Evolutionary conservation across 1,140 invertebrate species (phyloP).

Genomic region (Thaumatotibia leucotreta): DNA sequence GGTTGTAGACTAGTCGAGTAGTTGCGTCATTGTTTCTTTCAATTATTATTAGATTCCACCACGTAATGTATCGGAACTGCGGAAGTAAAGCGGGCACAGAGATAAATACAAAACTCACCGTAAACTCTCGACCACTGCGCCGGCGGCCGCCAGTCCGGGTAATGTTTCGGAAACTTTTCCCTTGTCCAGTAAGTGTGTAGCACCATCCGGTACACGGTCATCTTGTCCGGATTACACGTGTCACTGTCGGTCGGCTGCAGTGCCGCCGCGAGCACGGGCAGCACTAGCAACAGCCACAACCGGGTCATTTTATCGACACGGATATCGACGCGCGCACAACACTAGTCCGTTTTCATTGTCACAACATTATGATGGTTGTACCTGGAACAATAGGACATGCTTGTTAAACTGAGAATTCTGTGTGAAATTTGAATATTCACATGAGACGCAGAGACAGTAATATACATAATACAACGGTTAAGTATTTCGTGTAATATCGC

Average conservation of each 20-base stretch:
- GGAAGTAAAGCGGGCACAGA: too few relatives aligned
- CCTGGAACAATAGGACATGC: conserved; percentile 41
- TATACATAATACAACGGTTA: not conserved
- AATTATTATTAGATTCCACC: too few relatives aligned
- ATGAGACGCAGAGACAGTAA: not conserved
- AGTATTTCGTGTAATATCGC: too few relatives aligned
- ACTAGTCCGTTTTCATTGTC: conserved; percentile 32
- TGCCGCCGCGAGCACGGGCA: conserved; percentile 41
- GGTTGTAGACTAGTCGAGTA: too few relatives aligned
- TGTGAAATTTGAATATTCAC: not conserved
- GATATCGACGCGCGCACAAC: conserved; percentile 36
- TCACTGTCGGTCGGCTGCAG: conserved; percentile 45
- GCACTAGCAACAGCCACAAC: conserved; percentile 37
- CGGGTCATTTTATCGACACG: conserved; percentile 47
- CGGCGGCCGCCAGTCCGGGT: conserved; percentile 92
- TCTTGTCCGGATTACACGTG: conserved; percentile 70
- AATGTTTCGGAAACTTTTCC: conserved; percentile 92
- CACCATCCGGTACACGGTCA: conserved; percentile 91
- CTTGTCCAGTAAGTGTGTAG: conserved; percentile 94
- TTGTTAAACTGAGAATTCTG: not conserved
- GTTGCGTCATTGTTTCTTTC: too few relatives aligned
- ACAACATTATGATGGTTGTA: conserved; percentile 39
- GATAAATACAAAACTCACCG: conserved; percentile 88
- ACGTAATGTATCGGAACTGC: too few relatives aligned
- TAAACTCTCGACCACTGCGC: conserved; percentile 94